A percentile compares a stretch with the other conserved stretches of the same genome.
These are phyloP conservation scores for Ptilonorhynchus violaceus DNA, from an alignment of 2,113 vertebrate species.

Conservation along the genomic window DNA sequence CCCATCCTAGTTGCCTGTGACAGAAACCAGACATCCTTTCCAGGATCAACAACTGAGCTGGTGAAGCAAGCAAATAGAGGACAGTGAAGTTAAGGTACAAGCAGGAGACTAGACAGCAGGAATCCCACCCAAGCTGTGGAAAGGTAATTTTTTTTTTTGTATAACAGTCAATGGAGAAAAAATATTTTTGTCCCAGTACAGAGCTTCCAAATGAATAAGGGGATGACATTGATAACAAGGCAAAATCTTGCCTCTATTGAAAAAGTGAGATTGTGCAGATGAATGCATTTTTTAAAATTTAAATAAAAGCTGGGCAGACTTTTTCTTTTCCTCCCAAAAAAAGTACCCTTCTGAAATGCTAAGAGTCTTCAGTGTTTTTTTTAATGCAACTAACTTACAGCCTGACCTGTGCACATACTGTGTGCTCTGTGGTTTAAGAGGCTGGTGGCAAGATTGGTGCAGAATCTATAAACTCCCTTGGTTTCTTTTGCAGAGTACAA, in stretches of 20 bases:
- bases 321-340: accelerated
- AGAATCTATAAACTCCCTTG: conserved; percentile 7
- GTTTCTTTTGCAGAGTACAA: neutral
- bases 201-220: neutral
- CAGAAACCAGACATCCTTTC: conserved; percentile 42
- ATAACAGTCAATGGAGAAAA: neutral
- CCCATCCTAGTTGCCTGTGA: neutral
- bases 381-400: neutral
- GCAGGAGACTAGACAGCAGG: neutral
- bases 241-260: neutral
- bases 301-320: neutral
- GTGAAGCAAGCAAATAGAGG: neutral
- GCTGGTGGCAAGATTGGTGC: neutral
- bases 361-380: neutral
- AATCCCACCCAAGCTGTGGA: neutral
- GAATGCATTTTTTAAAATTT: neutral
- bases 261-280: neutral
- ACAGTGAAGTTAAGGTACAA: neutral
- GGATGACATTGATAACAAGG: neutral
- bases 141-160: neutral
- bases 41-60: conserved; percentile 21
- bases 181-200: neutral
- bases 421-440: neutral
- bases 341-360: neutral
- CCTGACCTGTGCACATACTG: neutral